These are phyloP conservation scores for Drosophila parthenogenetica DNA, from an alignment of 2,888 invertebrate genomes.

Conservation along the genomic window DNA sequence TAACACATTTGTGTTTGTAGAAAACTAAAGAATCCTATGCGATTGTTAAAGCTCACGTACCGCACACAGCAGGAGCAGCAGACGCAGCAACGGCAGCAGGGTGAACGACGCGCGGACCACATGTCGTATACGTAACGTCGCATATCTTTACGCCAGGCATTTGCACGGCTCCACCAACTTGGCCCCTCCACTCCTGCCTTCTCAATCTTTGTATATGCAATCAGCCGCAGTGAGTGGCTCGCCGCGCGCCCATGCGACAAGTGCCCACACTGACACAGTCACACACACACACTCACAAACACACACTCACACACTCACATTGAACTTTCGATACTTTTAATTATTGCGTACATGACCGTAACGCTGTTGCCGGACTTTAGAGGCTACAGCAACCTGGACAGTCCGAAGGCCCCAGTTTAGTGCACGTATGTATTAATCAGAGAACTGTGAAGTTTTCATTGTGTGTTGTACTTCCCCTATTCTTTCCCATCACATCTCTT, in stretches of 20 bases:
- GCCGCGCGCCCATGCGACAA: conserved; percentile 75
- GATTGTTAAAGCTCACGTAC: conserved; percentile 78
- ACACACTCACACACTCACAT: conserved; percentile 27
- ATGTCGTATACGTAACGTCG: conserved; percentile 78
- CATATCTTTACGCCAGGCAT: conserved; percentile 62
- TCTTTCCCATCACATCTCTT: neutral
- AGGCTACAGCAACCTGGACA: conserved; percentile 47
- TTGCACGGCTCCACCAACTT: conserved; percentile 10
- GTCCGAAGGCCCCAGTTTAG: conserved; percentile 55
- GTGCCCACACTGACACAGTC: conserved; percentile 59
- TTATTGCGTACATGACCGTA: conserved; percentile 81
- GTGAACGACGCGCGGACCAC: conserved; percentile 56
- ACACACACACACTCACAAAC: conserved; percentile 22
- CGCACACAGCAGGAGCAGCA: conserved; percentile 49
- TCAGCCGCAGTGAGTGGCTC: conserved; percentile 72
- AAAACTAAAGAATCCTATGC: conserved; percentile 61
- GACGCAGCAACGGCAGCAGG: conserved; percentile 26
- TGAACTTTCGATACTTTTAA: conserved; percentile 79
- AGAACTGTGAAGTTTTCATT: conserved; percentile 66
- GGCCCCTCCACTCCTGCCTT: neutral
- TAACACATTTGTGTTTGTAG: neutral
- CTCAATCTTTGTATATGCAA: conserved; percentile 65
- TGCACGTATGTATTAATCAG: conserved; percentile 76
- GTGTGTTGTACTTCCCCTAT: conserved; percentile 15
- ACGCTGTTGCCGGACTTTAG: conserved; percentile 72